A percentile compares a stretch with the other conserved stretches of the same genome.
Conservation (phyloP, 2,797 vertebrate genomes). For the Squalus acanthias region DNA sequence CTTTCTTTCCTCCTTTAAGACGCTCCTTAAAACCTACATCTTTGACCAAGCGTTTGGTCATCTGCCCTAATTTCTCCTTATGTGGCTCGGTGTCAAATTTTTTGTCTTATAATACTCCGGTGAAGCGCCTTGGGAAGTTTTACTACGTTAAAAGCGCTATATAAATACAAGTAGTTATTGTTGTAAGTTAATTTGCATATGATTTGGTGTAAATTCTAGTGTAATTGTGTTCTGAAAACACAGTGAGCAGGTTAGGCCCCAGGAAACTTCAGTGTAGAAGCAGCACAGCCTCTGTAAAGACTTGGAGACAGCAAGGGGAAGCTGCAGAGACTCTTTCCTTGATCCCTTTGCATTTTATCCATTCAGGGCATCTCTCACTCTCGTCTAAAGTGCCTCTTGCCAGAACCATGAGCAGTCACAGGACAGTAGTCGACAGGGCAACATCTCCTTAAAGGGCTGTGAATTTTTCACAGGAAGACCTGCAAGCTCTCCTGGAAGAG, state of each 20-base stretch:
- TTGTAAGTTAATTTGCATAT: background rate
- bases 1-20: no score
- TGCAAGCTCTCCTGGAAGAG: background rate
- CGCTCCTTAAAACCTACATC: no score
- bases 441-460: background rate
- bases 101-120: no score
- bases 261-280: background rate
- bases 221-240: background rate
- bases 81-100: no score
- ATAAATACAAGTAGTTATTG: no score
- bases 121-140: no score
- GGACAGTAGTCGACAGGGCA: background rate
- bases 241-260: no score
- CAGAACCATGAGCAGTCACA: background rate
- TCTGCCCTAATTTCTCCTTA: no score
- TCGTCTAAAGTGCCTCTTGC: background rate
- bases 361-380: background rate
- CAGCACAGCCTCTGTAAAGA: background rate
- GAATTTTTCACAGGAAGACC: background rate
- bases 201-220: background rate
- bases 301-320: background rate
- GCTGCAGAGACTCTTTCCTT: background rate
- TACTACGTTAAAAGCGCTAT: no score
- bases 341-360: background rate
- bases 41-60: no score